Percentiles rank a stretch among this genome's conserved stretches.
These are phyloP conservation scores for Dendrocopos noguchii DNA, from an alignment of 2,113 vertebrate species.

Conservation along the genomic window DNA sequence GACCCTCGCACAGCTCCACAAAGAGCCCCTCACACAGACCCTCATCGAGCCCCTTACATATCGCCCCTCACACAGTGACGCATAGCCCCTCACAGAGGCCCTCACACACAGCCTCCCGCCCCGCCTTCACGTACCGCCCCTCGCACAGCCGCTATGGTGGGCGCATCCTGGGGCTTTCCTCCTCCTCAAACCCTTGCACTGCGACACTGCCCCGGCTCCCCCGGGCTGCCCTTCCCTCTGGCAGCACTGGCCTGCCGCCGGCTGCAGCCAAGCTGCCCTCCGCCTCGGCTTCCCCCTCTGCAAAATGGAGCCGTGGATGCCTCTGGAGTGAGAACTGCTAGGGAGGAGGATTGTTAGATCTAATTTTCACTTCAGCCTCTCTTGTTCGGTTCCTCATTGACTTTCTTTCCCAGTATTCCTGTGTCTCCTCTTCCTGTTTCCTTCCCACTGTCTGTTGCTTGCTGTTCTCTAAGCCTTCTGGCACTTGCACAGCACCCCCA, in stretches of 20 bases:
- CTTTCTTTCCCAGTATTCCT: neutral
- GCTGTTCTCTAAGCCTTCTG: neutral
- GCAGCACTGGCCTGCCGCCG: neutral
- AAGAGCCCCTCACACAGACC: too few species aligned
- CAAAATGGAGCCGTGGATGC: neutral
- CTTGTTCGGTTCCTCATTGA: neutral
- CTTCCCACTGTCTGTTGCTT: neutral
- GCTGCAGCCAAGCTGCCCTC: neutral
- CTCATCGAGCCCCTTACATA: too few species aligned
- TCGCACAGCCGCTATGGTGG: neutral
- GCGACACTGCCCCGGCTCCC: neutral
- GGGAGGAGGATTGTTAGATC: neutral
- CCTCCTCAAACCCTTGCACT: neutral
- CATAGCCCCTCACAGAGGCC: too few species aligned
- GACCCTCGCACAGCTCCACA: too few species aligned
- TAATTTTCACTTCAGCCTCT: neutral
- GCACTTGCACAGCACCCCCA: fast-evolving
- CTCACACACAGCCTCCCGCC: neutral
- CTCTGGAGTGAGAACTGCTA: neutral
- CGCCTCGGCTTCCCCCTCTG: neutral
- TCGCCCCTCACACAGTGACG: too few species aligned
- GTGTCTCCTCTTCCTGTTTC: neutral
- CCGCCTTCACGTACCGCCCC: too few species aligned
- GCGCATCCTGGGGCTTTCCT: neutral
- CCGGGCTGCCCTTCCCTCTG: too few species aligned